These are phyloP conservation scores for Mus caroli DNA, from an alignment of 2,797 vertebrate species.

Conservation along the genomic window DNA sequence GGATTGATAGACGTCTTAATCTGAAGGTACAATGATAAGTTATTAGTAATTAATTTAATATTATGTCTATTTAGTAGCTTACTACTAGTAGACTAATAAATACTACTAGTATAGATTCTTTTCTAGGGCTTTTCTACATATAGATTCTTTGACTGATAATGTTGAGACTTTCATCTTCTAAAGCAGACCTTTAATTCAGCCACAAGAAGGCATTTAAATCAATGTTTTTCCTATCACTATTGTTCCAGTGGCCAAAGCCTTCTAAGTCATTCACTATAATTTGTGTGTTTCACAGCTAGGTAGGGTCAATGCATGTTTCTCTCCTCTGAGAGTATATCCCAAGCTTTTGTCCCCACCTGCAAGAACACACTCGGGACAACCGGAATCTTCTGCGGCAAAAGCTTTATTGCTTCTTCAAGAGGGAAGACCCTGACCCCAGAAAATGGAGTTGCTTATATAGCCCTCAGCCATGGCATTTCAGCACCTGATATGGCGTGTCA, in stretches of 20 bases:
- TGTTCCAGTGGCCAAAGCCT: too few relatives aligned
- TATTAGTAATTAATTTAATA: neutral
- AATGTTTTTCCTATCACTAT: too few relatives aligned
- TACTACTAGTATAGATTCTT: neutral
- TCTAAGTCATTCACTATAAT: neutral
- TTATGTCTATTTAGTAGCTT: neutral
- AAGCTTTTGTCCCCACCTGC: too few relatives aligned
- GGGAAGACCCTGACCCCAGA: too few relatives aligned
- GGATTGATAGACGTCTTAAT: neutral
- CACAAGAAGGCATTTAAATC: too few relatives aligned
- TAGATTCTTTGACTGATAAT: neutral
- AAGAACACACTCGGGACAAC: too few relatives aligned
- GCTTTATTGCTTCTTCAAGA: too few relatives aligned
- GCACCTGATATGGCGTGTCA: too few relatives aligned
- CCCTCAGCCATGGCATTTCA: too few relatives aligned
- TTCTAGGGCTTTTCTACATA: neutral
- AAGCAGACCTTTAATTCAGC: neutral
- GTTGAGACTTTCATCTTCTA: neutral
- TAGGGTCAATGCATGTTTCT: neutral
- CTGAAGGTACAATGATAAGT: neutral
- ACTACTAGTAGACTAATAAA: neutral
- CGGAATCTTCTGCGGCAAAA: too few relatives aligned
- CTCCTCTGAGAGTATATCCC: neutral
- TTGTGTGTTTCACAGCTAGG: too few relatives aligned
- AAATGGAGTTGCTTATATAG: too few relatives aligned